Evolutionary conservation across 1,140 invertebrate genomes (phyloP).

Genomic region (Eupristina koningsbergeri): DNA sequence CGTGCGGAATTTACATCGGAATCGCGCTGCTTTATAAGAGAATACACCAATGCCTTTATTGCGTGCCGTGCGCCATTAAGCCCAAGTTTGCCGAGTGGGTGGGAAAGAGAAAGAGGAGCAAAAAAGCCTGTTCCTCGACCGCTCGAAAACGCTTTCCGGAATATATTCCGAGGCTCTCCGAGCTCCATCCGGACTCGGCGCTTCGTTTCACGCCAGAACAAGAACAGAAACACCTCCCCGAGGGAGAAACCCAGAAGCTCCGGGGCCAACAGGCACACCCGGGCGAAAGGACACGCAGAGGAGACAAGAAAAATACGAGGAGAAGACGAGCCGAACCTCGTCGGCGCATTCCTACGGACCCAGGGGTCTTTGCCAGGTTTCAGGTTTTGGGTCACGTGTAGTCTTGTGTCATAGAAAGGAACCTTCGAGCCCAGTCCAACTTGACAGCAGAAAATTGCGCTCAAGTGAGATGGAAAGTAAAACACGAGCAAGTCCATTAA

Average conservation of each 20-base stretch:
- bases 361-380: not conserved
- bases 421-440: too few relatives aligned
- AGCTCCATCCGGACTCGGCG: not conserved
- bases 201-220: too few relatives aligned
- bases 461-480: too few relatives aligned
- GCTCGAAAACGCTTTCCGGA: not conserved
- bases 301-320: too few relatives aligned
- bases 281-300: not conserved
- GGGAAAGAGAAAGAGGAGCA: not conserved
- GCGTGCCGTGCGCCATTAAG: constrained; percentile 16
- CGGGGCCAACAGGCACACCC: too few relatives aligned
- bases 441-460: too few relatives aligned
- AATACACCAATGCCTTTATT: constrained; percentile 1
- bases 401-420: too few relatives aligned
- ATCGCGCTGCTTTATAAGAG: not conserved
- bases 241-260: too few relatives aligned
- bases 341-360: not conserved
- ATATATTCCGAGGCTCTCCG: not conserved
- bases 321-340: not conserved
- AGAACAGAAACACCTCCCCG: too few relatives aligned
- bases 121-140: not conserved
- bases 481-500: too few relatives aligned
- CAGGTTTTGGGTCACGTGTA: too few relatives aligned
- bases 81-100: not conserved
- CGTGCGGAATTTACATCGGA: not conserved